Evolutionary conservation across 2,113 vertebrate genomes (phyloP).

Genomic region (Menidia beryllina): DNA sequence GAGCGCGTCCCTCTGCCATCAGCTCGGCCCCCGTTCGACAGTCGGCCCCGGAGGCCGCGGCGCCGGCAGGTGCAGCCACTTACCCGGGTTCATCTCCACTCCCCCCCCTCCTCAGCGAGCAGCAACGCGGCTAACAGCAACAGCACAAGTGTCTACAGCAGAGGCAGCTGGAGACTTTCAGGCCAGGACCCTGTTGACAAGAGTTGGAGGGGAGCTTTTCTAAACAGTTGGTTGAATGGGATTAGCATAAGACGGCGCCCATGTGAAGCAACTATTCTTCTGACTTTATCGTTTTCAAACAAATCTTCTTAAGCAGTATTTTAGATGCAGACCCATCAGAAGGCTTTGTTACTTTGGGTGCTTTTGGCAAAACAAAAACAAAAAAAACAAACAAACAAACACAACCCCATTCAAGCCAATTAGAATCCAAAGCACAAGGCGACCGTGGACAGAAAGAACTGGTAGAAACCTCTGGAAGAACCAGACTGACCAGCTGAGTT

Average conservation of each 20-base stretch:
- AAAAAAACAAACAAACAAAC: too few species aligned
- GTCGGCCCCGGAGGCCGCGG: too few species aligned
- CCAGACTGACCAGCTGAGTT: too few species aligned
- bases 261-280: neutral
- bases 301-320: neutral
- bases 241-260: neutral
- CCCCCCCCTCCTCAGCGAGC: neutral
- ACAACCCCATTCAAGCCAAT: too few species aligned
- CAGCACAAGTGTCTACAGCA: neutral
- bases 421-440: too few species aligned
- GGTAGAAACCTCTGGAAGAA: too few species aligned
- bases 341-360: neutral
- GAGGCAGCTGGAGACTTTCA: neutral
- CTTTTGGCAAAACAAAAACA: neutral
- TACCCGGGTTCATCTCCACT: neutral
- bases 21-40: conserved; percentile 1
- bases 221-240: neutral
- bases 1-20: neutral
- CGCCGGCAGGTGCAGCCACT: neutral
- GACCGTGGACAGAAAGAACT: too few species aligned
- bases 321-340: neutral
- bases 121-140: neutral
- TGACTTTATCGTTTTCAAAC: neutral
- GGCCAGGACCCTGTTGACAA: neutral
- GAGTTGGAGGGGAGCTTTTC: neutral